These are phyloP conservation scores for Anastrepha ludens DNA, from an alignment of 1,140 invertebrate genomes.

Conservation along the genomic window DNA sequence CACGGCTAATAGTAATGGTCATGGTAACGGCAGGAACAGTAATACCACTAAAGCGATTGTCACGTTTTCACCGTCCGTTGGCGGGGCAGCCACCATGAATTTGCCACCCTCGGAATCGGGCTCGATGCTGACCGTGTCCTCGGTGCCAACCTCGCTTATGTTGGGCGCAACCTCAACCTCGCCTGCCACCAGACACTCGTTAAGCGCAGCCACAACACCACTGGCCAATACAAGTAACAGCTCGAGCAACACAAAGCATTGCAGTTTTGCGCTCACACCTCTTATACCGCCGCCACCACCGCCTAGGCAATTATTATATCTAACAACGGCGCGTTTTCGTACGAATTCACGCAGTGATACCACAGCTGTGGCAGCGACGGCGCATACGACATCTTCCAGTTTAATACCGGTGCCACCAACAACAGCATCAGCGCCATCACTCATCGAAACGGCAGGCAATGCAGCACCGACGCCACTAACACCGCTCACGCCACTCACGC, in stretches of 20 bases:
- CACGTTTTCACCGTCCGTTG: slow-evolving; percentile 44
- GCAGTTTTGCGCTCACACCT: slow-evolving; percentile 63
- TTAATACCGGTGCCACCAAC: background rate
- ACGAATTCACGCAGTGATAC: background rate
- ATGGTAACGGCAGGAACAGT: slow-evolving; percentile 36
- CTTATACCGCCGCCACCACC: slow-evolving; percentile 55
- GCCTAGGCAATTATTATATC: slow-evolving; percentile 53
- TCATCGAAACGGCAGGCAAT: slow-evolving; percentile 59
- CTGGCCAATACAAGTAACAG: slow-evolving; percentile 57
- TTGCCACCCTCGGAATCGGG: slow-evolving; percentile 63
- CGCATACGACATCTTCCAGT: background rate
- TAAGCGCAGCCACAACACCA: slow-evolving; percentile 66
- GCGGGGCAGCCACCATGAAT: slow-evolving; percentile 7
- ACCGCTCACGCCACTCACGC: slow-evolving; percentile 2
- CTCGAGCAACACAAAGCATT: slow-evolving; percentile 60
- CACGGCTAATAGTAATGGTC: background rate
- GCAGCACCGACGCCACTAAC: background rate
- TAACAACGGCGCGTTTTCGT: slow-evolving; percentile 54
- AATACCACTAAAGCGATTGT: slow-evolving; percentile 55
- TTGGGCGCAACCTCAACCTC: slow-evolving; percentile 51
- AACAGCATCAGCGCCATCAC: slow-evolving; percentile 65
- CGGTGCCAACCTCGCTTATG: slow-evolving; percentile 63
- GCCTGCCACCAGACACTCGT: slow-evolving; percentile 56
- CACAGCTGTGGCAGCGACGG: background rate
- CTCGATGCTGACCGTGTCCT: slow-evolving; percentile 66